These are phyloP conservation scores for Amphiprion ocellaris DNA, from an alignment of 2,113 vertebrate genomes.

Conservation along the genomic window DNA sequence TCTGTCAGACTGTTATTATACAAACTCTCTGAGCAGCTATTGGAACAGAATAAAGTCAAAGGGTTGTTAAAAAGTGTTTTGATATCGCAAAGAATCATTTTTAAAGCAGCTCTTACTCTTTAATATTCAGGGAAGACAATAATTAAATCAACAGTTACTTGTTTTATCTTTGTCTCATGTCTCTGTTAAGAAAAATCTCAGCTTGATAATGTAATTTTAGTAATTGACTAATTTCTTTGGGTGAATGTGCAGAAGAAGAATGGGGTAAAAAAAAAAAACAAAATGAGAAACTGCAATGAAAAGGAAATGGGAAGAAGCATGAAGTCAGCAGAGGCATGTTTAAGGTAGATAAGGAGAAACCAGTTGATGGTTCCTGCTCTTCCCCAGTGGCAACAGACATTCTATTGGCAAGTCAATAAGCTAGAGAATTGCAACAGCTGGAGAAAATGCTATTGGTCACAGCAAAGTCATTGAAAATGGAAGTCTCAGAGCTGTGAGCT, in stretches of 20 bases:
- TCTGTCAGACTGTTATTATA: conserved; percentile 7
- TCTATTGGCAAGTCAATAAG: conserved; percentile 80
- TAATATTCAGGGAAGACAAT: conserved; percentile 15
- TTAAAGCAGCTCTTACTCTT: neutral
- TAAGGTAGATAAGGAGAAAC: conserved; percentile 83
- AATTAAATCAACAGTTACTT: conserved; percentile 18
- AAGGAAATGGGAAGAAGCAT: conserved; percentile 63
- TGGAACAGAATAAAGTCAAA: conserved; percentile 30
- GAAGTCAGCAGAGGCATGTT: conserved; percentile 80
- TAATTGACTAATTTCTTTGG: conserved; percentile 50
- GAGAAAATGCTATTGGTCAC: conserved; percentile 81
- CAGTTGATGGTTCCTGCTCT: conserved; percentile 77
- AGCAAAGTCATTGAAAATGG: conserved; percentile 74
- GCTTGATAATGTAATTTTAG: conserved; percentile 36
- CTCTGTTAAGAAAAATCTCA: conserved; percentile 12
- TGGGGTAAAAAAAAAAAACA: conserved; percentile 1
- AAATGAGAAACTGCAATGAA: conserved; percentile 53
- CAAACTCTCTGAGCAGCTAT: neutral
- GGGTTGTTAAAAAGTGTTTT: neutral
- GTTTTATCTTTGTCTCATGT: conserved; percentile 11
- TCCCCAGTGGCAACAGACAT: conserved; percentile 77
- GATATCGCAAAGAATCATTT: conserved; percentile 23
- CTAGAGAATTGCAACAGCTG: conserved; percentile 78
- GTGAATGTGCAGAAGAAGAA: conserved; percentile 27
- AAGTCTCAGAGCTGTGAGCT: conserved; percentile 64